phyloP scores from a whole-genome alignment of 2,113 vertebrate genomes.

The Leucopsar rothschildi region DNA sequence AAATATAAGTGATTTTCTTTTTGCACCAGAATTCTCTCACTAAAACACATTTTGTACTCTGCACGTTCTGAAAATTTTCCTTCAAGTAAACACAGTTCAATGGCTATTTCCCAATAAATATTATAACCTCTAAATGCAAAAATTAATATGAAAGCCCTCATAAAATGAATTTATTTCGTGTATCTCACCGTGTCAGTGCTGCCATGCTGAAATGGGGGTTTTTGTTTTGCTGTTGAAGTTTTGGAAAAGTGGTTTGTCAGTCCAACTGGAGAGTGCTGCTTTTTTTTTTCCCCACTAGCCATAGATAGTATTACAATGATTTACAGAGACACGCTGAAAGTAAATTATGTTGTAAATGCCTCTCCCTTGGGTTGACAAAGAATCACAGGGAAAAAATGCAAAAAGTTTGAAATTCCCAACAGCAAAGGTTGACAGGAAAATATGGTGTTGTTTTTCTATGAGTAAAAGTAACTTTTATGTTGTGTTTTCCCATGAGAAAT shows the following conservation, averaged over 20 bases:
- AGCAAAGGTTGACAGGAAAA: constrained; percentile 85
- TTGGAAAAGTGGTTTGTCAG: constrained; percentile 63
- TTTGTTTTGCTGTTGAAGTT: not conserved
- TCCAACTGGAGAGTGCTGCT: constrained; percentile 35
- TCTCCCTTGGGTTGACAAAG: constrained; percentile 79
- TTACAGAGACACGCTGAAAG: constrained; percentile 83
- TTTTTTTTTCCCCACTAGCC: constrained; percentile 52
- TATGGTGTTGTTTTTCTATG: constrained; percentile 84
- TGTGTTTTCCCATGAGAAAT: constrained; percentile 86
- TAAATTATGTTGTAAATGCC: constrained; percentile 87
- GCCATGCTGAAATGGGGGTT: not conserved
- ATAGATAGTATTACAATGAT: constrained; percentile 83
- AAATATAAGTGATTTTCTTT: not conserved
- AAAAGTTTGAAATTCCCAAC: constrained; percentile 85
- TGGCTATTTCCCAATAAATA: not conserved
- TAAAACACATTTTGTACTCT: accelerated
- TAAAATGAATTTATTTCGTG: not conserved
- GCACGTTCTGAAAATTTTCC: not conserved
- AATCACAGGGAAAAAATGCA: constrained; percentile 83
- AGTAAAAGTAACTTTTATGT: constrained; percentile 84
- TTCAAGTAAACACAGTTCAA: not conserved
- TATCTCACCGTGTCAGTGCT: not conserved
- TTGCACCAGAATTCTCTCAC: not conserved
- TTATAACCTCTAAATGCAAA: not conserved
- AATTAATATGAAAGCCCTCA: not conserved